Percentiles rank a stretch among this genome's conserved stretches.
These are phyloP conservation scores for Prolemur simus DNA, from an alignment of 2,113 vertebrate genomes.

Conservation along the genomic window DNA sequence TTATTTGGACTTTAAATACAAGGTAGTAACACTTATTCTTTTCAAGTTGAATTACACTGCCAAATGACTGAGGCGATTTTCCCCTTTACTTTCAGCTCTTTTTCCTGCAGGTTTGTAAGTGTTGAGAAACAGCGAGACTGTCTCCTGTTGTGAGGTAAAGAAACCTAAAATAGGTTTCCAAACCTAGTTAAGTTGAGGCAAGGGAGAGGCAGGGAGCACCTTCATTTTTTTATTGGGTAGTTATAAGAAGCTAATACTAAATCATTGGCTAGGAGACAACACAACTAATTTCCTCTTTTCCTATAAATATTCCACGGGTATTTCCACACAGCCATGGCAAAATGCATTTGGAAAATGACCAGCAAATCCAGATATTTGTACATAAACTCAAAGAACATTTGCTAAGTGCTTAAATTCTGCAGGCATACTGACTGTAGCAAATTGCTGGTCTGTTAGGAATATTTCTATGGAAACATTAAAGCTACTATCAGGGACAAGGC, in stretches of 20 bases:
- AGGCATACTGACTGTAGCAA: neutral
- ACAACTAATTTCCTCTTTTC: slow-evolving; percentile 12
- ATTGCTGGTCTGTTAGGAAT: neutral
- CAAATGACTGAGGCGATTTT: neutral
- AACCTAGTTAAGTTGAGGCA: neutral
- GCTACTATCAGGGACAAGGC: neutral
- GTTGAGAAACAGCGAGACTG: slow-evolving; percentile 27
- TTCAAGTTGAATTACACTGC: neutral
- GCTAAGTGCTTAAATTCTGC: neutral
- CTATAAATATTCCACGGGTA: neutral
- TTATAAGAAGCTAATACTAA: neutral
- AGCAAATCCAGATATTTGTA: slow-evolving; percentile 11
- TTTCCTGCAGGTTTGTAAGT: neutral
- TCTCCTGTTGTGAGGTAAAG: neutral
- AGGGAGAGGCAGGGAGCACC: neutral
- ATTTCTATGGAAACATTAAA: neutral
- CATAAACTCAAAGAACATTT: neutral
- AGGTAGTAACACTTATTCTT: neutral
- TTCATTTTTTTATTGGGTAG: neutral
- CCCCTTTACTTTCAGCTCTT: neutral
- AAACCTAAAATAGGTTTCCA: neutral
- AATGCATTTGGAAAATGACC: slow-evolving; percentile 10
- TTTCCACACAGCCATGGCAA: neutral
- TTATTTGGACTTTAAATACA: slow-evolving; percentile 33
- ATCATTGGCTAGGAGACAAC: neutral